Conservation (phyloP, 2,113 vertebrate species). For the Xenopus borealis region DNA sequence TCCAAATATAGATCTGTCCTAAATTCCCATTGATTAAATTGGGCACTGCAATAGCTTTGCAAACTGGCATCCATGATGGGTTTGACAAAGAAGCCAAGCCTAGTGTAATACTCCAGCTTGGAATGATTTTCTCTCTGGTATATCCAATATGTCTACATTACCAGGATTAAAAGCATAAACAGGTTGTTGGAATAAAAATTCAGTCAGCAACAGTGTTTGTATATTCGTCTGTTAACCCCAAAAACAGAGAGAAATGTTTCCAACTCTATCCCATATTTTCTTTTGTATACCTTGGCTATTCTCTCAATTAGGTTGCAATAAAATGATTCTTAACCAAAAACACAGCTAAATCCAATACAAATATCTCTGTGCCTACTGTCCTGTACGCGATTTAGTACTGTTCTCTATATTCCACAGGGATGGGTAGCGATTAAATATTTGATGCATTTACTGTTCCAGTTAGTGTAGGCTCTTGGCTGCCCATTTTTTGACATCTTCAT, state of each 20-base stretch:
- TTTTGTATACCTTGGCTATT: slow-evolving; percentile 19
- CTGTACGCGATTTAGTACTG: slow-evolving; percentile 1
- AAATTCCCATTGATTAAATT: slow-evolving; percentile 43
- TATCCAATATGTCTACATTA: slow-evolving; percentile 41
- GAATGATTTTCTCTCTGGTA: slow-evolving; percentile 24
- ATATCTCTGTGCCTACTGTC: slow-evolving; percentile 2
- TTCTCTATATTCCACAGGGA: slow-evolving; percentile 29
- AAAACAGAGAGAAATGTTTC: too few species aligned
- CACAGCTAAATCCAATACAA: slow-evolving; percentile 16
- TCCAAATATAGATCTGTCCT: slow-evolving; percentile 38
- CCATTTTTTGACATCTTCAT: slow-evolving; percentile 39
- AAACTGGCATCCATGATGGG: slow-evolving; percentile 32
- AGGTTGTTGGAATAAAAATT: slow-evolving; percentile 31
- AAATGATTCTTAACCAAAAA: neutral
- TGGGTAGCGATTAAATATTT: slow-evolving; percentile 39
- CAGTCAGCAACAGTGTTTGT: neutral
- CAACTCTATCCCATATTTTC: slow-evolving; percentile 7
- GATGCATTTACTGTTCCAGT: slow-evolving; percentile 13
- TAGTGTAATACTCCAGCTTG: slow-evolving; percentile 38
- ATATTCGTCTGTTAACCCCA: neutral
- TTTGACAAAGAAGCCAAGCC: slow-evolving; percentile 20
- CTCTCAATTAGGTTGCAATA: slow-evolving; percentile 15
- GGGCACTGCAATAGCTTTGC: slow-evolving; percentile 15
- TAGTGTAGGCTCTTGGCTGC: slow-evolving; percentile 26
- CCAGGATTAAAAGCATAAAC: slow-evolving; percentile 39